Evolutionary conservation across 2,888 invertebrate genomes (phyloP), one percentile per base, ranked within the genome.

Genomic region (Plebejus argus): DNA sequence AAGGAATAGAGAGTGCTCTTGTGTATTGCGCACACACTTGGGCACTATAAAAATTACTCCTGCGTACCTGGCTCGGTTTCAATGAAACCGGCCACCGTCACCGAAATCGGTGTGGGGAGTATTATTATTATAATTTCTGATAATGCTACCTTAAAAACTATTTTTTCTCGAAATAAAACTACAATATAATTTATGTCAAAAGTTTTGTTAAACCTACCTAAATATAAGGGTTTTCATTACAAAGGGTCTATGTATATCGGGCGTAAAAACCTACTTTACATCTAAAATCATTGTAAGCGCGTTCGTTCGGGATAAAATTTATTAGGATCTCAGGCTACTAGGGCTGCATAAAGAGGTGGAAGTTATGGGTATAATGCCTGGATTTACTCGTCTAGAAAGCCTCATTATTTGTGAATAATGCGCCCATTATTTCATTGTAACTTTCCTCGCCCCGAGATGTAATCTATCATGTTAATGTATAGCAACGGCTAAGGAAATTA

Each of bases 351-450:
- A 28, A 66, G 66, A 28, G 66, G 28, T 28, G 28, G 66, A 28
- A 66, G 66, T 66, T 66, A 66, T 66, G 66, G 66, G 28, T 66
- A 66, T 66, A 66, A 66, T 66, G 66, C 28, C 66, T 28, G 66
- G 66, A 66, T 66, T 66, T 66, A 66, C 66, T 66, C 28, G 28
- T 28, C 23, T 66, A 66, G 66, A 66, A 66, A 66, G 66, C 66
- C 66, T 66, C 66, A 28, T 66, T 66, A 66, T 66, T 28, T 66
- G 66, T 66, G 66, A 66, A 66, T 66, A 66, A 66, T 66, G 66
- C 20, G 15, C 0, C 66, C 28, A 28, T 66, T 66, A 66, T 66
- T 28, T 66, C 28, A 66, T 66, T 66, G 66, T 66, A 66, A 28
- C 66, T 66, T 61, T 61, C 66, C 28, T 66, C 66, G 66, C 66